Percentiles rank a stretch among this genome's conserved stretches.
Evolutionary conservation across 2,888 invertebrate genomes (phyloP).

Genomic region (Tinea semifulvella): DNA sequence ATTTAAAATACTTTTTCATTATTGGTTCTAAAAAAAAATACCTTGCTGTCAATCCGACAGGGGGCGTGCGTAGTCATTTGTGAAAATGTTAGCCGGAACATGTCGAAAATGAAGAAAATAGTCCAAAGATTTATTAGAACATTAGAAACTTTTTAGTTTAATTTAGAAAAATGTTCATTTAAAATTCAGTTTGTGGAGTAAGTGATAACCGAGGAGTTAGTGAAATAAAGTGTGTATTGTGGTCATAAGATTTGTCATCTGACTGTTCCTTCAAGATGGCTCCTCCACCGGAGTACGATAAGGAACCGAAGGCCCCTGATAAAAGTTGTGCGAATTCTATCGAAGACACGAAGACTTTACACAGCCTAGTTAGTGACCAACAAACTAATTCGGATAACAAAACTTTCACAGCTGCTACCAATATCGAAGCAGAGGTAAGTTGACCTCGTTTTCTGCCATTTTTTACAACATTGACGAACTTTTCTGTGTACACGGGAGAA

Average conservation of each 20-base stretch:
- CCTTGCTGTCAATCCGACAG: slow-evolving; percentile 15
- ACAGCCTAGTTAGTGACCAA: slow-evolving; percentile 42
- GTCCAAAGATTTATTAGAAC: slow-evolving; percentile 50
- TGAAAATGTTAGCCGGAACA: slow-evolving; percentile 54
- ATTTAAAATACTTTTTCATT: neutral
- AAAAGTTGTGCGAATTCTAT: slow-evolving; percentile 59
- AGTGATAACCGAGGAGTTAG: slow-evolving; percentile 36
- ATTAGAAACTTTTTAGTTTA: slow-evolving; percentile 43
- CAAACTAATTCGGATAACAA: slow-evolving; percentile 48
- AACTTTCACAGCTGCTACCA: slow-evolving; percentile 36
- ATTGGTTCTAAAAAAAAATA: neutral
- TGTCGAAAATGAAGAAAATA: slow-evolving; percentile 57
- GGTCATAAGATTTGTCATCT: slow-evolving; percentile 67
- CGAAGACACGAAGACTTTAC: slow-evolving; percentile 59
- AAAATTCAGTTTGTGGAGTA: slow-evolving; percentile 42
- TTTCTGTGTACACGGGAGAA: slow-evolving; percentile 3
- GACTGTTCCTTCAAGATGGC: slow-evolving; percentile 75
- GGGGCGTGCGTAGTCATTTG: slow-evolving; percentile 34
- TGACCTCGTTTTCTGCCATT: slow-evolving; percentile 39
- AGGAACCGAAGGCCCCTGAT: slow-evolving; percentile 79
- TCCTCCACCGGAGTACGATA: slow-evolving; percentile 80
- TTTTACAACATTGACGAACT: slow-evolving; percentile 20
- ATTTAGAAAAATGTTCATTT: slow-evolving; percentile 43
- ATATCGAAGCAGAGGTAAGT: slow-evolving; percentile 56
- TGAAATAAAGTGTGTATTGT: slow-evolving; percentile 51